These are phyloP conservation scores for Aricia artaxerxes DNA, from an alignment of 2,888 invertebrate genomes.

Conservation along the genomic window DNA sequence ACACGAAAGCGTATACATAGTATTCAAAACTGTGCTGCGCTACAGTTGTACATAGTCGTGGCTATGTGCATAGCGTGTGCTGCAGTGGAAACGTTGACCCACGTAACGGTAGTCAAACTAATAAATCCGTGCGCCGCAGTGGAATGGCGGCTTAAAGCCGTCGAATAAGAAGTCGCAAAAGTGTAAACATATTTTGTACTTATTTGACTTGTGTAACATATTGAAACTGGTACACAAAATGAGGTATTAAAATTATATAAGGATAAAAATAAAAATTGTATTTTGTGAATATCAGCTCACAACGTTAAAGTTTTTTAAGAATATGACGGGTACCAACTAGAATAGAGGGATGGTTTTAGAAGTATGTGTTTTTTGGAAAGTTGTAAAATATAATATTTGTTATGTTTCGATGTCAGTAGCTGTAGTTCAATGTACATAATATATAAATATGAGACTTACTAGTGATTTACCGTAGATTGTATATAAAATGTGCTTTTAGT, in stretches of 20 bases:
- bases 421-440: slow-evolving; percentile 33
- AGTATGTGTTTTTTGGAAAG: neutral
- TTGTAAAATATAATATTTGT: neutral
- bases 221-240: neutral
- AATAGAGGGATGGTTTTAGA: neutral
- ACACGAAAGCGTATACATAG: too few species aligned
- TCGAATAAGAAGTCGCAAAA: neutral
- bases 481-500: slow-evolving; percentile 41
- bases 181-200: neutral
- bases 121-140: too few species aligned
- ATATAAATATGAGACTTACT: slow-evolving; percentile 57
- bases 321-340: slow-evolving; percentile 7
- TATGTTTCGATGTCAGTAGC: neutral
- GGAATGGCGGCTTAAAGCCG: too few species aligned
- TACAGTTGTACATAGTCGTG: too few species aligned
- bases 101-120: too few species aligned
- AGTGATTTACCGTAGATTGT: slow-evolving; percentile 60
- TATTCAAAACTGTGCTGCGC: too few species aligned
- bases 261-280: slow-evolving; percentile 6
- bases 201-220: neutral
- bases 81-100: too few species aligned
- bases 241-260: neutral
- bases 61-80: too few species aligned
- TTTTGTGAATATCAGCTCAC: neutral
- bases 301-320: neutral